Evolutionary conservation across 1,140 invertebrate genomes (phyloP).

Genomic region (Oryzaephilus surinamensis): DNA sequence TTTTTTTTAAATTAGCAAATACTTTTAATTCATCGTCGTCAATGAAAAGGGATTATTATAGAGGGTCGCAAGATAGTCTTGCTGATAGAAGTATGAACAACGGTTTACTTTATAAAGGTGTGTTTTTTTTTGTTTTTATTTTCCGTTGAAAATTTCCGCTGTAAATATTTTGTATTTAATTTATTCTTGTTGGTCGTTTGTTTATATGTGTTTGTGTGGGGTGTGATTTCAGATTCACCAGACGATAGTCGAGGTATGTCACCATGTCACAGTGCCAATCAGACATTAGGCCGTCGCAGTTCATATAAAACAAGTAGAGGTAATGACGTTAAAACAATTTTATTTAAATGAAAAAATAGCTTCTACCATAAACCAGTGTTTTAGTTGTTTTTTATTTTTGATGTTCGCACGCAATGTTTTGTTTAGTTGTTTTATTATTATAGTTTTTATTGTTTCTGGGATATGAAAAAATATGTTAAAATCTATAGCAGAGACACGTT

Average conservation of each 20-base stretch:
- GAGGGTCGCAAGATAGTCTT: conserved; percentile 76
- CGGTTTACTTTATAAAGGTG: conserved; percentile 45
- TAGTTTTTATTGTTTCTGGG: no score
- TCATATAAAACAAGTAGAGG: conserved; percentile 81
- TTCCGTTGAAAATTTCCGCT: conserved; percentile 13
- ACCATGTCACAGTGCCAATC: conserved; percentile 54
- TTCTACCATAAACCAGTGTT: no score
- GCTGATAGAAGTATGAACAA: conserved; percentile 48
- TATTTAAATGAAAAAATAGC: no score
- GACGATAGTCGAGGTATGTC: conserved; percentile 67
- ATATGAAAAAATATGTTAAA: no score
- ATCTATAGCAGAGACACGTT: no score
- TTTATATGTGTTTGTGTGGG: conserved; percentile 8
- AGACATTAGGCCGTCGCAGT: conserved; percentile 59
- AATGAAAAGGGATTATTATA: conserved; percentile 77
- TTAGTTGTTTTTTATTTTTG: no score
- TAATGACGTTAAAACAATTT: no score
- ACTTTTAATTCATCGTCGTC: no score
- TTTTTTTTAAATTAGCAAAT: conserved; percentile 30
- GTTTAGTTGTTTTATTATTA: no score
- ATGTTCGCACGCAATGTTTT: no score
- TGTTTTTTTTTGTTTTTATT: conserved; percentile 30
- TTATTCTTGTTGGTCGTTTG: conserved; percentile 3
- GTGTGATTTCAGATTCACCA: conserved; percentile 58
- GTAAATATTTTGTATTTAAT: conserved; percentile 2